Evolutionary conservation across 53 echinoderm and acorn worm genomes (phyloP), one percentile per base, ranked within the genome.

Genomic region (Paracentrotus lividus): DNA sequence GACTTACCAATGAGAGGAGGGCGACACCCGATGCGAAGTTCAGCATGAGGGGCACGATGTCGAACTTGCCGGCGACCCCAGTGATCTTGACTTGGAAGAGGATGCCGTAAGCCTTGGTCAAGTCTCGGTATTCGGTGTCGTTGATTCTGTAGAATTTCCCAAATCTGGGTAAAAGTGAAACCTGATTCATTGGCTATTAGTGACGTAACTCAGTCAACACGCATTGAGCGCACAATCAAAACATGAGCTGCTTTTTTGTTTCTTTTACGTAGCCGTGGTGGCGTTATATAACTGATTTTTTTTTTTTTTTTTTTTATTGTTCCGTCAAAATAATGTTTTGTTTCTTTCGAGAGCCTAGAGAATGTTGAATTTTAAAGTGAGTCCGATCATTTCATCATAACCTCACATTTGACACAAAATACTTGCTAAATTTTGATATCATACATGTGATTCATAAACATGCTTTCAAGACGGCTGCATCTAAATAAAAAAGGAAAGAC

Each of bases 61-160:
- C 95, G 94, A 99, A 99, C 66, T 99, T 99, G 42, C 99, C 96
- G 3, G 99, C 97, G 42, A 94, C 93, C 68, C 99, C 97, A 24
- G 95, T 97, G 38, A 97, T 96, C 38, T 96, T 95, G 42, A 98
- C 94, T 90, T 98, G 94, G 57, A 97, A 98, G 34, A 98, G 85
- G 78, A 98, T 98, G 16, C 98, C 98, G 68, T 97, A 98, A n/a
- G 98, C 98, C 93, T 97, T 98, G 59, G 77, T 95, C 88, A 98
- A 69, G 26, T 96, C 96, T 55, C 98, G 94, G 32, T 94, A 88
- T 56, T 97, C 95, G 15, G 64, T 94, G 53, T 95, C 96, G 59
- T 93, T 89, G 56, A 95, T 55, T 94, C 95, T 95, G 95, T 96
- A 98, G 88, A 93, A 96, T 51, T 97, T 84, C 76, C 97, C 94